phyloP scores from a whole-genome alignment of 2,888 invertebrate species.

The Tridacna crocea region DNA sequence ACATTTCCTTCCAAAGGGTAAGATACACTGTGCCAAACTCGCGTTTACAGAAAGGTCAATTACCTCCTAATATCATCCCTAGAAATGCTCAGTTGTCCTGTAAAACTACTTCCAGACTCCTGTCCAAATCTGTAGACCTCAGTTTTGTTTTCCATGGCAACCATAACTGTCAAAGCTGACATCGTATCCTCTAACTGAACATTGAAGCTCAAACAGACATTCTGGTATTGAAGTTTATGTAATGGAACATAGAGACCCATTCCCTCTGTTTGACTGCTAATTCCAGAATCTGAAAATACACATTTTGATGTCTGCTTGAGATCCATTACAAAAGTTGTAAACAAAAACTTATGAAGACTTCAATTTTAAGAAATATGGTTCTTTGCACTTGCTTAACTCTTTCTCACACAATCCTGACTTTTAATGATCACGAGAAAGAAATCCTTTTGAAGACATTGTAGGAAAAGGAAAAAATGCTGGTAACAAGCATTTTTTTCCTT shows the following conservation, averaged over 20 bases:
- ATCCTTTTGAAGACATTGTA: no score
- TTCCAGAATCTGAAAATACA: not conserved
- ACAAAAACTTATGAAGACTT: not conserved
- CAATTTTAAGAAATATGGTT: not conserved
- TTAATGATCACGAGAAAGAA: no score
- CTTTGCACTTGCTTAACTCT: not conserved
- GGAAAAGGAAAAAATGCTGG: no score
- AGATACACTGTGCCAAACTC: no score
- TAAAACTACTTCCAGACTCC: not conserved
- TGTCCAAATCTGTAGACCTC: not conserved
- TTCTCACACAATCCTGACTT: no score
- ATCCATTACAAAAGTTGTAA: not conserved
- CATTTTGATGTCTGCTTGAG: not conserved
- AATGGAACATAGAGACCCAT: not conserved
- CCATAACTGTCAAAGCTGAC: not conserved
- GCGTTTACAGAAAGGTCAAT: no score
- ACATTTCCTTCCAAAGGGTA: no score
- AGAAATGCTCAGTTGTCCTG: slow-evolving; percentile 4
- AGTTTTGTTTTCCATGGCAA: not conserved
- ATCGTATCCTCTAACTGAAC: not conserved
- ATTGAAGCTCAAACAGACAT: not conserved
- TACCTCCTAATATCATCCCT: not conserved
- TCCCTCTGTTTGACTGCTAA: slow-evolving; percentile 4
- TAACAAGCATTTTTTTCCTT: no score
- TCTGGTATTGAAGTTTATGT: not conserved